These are phyloP conservation scores for Erythrolamprus reginae DNA, from an alignment of 2,113 vertebrate species.

Conservation along the genomic window DNA sequence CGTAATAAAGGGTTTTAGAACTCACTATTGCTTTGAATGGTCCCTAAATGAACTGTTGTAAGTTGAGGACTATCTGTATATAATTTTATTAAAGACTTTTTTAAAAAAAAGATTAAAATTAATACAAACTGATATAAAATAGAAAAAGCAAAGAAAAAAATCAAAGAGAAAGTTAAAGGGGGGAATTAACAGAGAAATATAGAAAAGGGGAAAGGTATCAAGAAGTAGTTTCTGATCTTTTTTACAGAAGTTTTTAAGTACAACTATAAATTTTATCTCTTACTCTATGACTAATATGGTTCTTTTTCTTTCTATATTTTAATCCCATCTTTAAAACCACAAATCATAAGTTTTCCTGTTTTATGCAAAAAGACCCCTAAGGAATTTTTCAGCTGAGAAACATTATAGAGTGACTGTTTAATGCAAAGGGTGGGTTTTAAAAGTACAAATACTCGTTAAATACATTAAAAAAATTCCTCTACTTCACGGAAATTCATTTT, in stretches of 20 bases:
- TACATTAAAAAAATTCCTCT: no score
- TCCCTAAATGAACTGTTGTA: no score
- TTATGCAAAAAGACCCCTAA: background rate
- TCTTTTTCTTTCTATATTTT: background rate
- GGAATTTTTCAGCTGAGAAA: no score
- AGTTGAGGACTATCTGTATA: no score
- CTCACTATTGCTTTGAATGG: no score
- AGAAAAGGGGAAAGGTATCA: background rate
- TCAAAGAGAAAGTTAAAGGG: background rate
- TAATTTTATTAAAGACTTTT: background rate
- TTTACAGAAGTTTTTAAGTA: background rate
- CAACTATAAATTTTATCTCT: background rate
- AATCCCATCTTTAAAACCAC: background rate
- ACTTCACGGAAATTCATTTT: no score
- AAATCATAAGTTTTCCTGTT: background rate
- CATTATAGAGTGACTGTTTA: no score
- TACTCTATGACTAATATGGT: background rate
- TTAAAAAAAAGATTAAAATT: background rate
- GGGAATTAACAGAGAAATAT: background rate
- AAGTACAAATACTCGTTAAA: no score
- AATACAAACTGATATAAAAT: background rate
- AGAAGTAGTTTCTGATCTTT: background rate
- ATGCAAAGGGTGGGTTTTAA: no score
- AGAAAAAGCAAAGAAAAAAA: background rate
- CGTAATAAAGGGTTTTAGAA: no score